A percentile compares a stretch with the other conserved stretches of the same genome.
phyloP scores from a whole-genome alignment of 2,888 invertebrate genomes.

The Eumacrocentrus americanus region DNA sequence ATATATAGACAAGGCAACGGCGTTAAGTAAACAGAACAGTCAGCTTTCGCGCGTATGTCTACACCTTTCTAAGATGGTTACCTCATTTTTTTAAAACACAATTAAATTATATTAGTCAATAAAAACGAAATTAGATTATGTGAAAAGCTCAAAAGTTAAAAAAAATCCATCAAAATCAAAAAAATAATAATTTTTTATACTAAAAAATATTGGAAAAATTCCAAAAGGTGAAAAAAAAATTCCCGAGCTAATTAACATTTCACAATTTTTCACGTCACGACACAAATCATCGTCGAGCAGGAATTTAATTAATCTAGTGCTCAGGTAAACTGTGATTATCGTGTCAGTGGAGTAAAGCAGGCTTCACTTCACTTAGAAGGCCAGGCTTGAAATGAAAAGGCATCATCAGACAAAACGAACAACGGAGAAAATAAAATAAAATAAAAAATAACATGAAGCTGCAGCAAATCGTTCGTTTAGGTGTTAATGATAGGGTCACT shows the following conservation, averaged over 20 bases:
- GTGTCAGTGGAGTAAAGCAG: slow-evolving; percentile 56
- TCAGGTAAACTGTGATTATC: slow-evolving; percentile 53
- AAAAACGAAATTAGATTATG: slow-evolving; percentile 8
- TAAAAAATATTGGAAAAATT: slow-evolving; percentile 40
- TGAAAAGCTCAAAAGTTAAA: slow-evolving; percentile 28
- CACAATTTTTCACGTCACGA: not conserved
- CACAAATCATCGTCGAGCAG: not conserved
- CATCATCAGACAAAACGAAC: not conserved
- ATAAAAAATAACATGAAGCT: slow-evolving; percentile 33
- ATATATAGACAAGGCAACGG: no score
- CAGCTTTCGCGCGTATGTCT: no score
- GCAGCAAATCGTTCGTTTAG: slow-evolving; percentile 51
- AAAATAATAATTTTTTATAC: not conserved
- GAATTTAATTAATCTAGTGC: slow-evolving; percentile 12
- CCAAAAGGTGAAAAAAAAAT: not conserved
- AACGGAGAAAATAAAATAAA: slow-evolving; percentile 13
- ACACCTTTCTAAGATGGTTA: no score
- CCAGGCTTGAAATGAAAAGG: slow-evolving; percentile 18
- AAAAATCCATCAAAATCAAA: slow-evolving; percentile 30
- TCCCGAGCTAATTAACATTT: not conserved
- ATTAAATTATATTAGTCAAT: not conserved
- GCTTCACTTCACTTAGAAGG: slow-evolving; percentile 46
- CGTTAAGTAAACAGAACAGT: no score
- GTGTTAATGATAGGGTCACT: slow-evolving; percentile 58
- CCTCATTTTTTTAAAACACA: not conserved